phyloP scores from a whole-genome alignment of 1,140 invertebrate genomes.

The Heliconius himera region DNA sequence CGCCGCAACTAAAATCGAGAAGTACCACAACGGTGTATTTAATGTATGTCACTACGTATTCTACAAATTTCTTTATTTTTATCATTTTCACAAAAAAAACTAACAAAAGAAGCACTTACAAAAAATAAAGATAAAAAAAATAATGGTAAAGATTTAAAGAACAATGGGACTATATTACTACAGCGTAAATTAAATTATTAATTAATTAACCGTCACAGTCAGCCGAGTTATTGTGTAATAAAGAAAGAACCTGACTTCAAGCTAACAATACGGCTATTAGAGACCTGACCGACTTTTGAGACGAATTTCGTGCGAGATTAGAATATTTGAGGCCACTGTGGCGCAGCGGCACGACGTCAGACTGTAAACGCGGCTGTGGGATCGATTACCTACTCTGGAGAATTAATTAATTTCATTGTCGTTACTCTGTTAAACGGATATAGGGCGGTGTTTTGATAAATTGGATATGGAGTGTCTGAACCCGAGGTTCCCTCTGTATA shows the following conservation, averaged over 20 bases:
- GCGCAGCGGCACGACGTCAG: background rate
- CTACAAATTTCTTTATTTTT: too few species aligned
- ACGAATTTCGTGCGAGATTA: conserved; percentile 35
- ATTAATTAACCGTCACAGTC: background rate
- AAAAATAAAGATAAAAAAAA: background rate
- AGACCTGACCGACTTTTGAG: conserved; percentile 29
- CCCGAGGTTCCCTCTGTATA: too few species aligned
- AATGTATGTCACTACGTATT: too few species aligned
- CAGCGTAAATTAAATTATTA: conserved; percentile 4
- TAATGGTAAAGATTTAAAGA: background rate
- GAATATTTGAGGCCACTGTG: conserved; percentile 34
- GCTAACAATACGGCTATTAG: conserved; percentile 9
- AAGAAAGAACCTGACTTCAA: conserved; percentile 11
- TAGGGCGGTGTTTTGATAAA: too few species aligned
- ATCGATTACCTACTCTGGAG: background rate
- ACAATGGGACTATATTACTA: background rate
- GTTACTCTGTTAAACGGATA: too few species aligned
- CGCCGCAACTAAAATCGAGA: background rate
- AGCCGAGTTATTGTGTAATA: background rate
- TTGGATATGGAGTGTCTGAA: too few species aligned
- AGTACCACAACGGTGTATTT: too few species aligned
- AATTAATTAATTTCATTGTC: background rate
- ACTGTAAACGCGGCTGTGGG: too few species aligned
- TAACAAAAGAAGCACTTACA: background rate
- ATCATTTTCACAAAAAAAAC: background rate